A percentile compares a stretch with the other conserved stretches of the same genome.
Evolutionary conservation across 2,888 invertebrate genomes (phyloP).

Genomic region (Hirudinaria manillensis): DNA sequence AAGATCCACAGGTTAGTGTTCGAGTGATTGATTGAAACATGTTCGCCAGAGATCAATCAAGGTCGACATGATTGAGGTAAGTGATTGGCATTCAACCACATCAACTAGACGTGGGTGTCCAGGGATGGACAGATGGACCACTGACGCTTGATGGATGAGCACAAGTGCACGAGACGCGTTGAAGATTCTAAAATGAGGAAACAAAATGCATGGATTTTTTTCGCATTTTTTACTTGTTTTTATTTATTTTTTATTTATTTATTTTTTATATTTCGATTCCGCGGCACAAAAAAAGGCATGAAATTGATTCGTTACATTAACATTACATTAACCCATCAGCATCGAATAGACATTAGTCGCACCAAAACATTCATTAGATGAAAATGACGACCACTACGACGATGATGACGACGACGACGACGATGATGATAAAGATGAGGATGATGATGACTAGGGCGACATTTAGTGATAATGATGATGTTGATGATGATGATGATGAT

Average conservation of each 20-base stretch:
- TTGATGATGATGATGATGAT: background rate
- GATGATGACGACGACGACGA: conserved; percentile 9
- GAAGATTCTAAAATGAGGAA: no score
- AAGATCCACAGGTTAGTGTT: background rate
- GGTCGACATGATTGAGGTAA: background rate
- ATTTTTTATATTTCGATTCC: background rate
- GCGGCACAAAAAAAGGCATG: background rate
- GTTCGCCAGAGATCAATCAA: background rate
- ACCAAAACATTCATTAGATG: background rate
- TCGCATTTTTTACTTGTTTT: no score
- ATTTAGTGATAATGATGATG: background rate
- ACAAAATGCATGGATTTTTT: no score
- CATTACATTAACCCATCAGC: no score
- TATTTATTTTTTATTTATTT: background rate
- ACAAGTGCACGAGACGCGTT: no score
- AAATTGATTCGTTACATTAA: no score
- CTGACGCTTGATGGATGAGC: background rate
- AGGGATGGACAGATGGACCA: conserved; percentile 3
- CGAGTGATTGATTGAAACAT: background rate
- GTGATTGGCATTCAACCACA: background rate
- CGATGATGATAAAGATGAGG: background rate
- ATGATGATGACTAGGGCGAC: background rate
- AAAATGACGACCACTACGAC: background rate
- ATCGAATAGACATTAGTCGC: no score
- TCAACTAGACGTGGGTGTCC: background rate